These are phyloP conservation scores for Tetragonisca angustula DNA, from an alignment of 2,888 invertebrate genomes.

Conservation along the genomic window DNA sequence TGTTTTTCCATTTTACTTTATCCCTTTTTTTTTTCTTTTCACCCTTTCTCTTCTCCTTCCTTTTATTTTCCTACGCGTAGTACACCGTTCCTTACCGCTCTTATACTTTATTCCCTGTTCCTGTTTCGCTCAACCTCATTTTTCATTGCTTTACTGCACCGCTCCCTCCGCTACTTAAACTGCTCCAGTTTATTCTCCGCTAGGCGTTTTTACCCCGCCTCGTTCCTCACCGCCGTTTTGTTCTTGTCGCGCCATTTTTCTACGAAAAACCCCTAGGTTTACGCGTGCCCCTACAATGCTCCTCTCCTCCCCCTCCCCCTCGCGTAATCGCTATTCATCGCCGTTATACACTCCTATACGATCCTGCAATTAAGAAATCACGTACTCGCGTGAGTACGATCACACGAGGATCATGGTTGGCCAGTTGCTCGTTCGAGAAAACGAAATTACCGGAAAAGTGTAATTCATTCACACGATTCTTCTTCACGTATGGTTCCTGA, in stretches of 20 bases:
- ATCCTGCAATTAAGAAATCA: neutral
- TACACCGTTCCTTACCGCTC: conserved; percentile 37
- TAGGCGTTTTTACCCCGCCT: conserved; percentile 35
- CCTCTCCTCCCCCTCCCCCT: no score
- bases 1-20: conserved; percentile 12
- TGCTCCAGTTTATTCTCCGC: conserved; percentile 49
- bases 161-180: conserved; percentile 39
- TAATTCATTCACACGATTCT: neutral
- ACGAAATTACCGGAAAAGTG: neutral
- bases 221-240: conserved; percentile 26
- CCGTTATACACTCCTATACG: neutral
- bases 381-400: neutral
- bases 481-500: no score
- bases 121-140: conserved; percentile 53
- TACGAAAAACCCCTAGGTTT: conserved; percentile 8
- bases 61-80: conserved; percentile 4
- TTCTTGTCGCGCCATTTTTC: conserved; percentile 21
- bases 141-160: conserved; percentile 49
- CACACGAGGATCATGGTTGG: neutral
- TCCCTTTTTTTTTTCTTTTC: conserved; percentile 4
- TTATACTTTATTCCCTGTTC: conserved; percentile 51
- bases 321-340: neutral
- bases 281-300: neutral
- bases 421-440: neutral
- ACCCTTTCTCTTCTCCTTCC: neutral